phyloP scores from a whole-genome alignment of 53 echinoderm and acorn worm species.

The Holothuria scabra region DNA sequence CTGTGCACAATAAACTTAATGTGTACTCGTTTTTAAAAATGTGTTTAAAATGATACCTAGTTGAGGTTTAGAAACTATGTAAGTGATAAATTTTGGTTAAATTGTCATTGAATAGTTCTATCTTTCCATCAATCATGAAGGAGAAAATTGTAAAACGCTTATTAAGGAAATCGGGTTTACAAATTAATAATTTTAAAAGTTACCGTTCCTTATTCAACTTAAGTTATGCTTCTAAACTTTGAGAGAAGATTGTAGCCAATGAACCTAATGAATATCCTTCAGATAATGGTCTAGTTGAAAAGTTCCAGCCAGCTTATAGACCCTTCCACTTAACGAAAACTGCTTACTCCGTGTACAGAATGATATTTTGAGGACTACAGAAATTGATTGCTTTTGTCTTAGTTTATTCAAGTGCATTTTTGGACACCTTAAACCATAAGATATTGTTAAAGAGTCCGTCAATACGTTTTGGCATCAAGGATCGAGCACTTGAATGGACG shows the following conservation, averaged over 20 bases:
- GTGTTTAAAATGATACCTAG: too few relatives aligned
- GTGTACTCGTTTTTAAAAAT: too few relatives aligned
- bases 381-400: constrained; percentile 1
- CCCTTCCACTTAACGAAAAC: neutral
- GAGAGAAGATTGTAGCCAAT: constrained; percentile 23
- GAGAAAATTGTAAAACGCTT: neutral
- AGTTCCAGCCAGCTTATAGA: too few relatives aligned
- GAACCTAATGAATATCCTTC: neutral
- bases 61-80: too few relatives aligned
- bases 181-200: neutral
- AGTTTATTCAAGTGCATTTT: too few relatives aligned
- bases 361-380: neutral
- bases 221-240: neutral
- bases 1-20: too few relatives aligned
- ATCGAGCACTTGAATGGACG: neutral
- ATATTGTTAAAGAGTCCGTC: neutral
- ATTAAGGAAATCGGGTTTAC: neutral
- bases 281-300: neutral
- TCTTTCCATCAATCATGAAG: too few relatives aligned
- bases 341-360: neutral
- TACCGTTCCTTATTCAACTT: neutral
- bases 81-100: too few relatives aligned
- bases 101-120: neutral
- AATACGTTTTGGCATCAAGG: neutral
- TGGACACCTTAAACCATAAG: neutral